Evolutionary conservation across 92 coral and sea anemone genomes (phyloP).

Genomic region (Epizoanthus illoricatus): DNA sequence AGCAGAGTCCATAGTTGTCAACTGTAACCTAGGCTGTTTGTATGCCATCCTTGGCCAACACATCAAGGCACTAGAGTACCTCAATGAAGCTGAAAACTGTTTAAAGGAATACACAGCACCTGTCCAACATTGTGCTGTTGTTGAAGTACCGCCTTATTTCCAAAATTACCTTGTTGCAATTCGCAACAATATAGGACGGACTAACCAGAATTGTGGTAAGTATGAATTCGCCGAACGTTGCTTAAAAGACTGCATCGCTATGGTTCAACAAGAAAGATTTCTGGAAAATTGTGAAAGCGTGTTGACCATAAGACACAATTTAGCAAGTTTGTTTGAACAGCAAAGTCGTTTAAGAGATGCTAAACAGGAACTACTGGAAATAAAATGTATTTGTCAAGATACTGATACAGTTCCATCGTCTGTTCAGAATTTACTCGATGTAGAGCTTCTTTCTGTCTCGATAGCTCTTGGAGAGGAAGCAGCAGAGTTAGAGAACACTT

Average conservation of each 20-base stretch:
- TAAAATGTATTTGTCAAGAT: neutral
- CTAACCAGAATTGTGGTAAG: neutral
- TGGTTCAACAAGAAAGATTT: neutral
- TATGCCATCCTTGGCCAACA: neutral
- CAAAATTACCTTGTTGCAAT: conserved; percentile 1
- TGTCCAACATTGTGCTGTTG: too few relatives aligned
- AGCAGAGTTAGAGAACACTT: neutral
- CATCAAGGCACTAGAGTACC: neutral
- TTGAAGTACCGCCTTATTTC: too few relatives aligned
- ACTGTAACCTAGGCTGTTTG: neutral
- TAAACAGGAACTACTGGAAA: neutral
- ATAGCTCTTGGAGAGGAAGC: neutral
- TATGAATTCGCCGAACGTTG: neutral
- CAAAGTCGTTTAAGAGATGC: neutral
- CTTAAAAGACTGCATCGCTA: neutral
- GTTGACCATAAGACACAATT: neutral
- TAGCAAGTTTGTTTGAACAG: neutral
- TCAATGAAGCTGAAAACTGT: neutral
- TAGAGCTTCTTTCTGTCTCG: neutral
- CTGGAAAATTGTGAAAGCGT: neutral
- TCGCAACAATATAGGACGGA: conserved; percentile 6
- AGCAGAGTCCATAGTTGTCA: neutral
- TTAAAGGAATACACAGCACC: too few relatives aligned
- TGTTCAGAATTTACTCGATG: neutral
- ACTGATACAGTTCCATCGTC: too few relatives aligned